phyloP scores from a whole-genome alignment of 1,140 invertebrate species.

The Wiebesia pumilae region DNA sequence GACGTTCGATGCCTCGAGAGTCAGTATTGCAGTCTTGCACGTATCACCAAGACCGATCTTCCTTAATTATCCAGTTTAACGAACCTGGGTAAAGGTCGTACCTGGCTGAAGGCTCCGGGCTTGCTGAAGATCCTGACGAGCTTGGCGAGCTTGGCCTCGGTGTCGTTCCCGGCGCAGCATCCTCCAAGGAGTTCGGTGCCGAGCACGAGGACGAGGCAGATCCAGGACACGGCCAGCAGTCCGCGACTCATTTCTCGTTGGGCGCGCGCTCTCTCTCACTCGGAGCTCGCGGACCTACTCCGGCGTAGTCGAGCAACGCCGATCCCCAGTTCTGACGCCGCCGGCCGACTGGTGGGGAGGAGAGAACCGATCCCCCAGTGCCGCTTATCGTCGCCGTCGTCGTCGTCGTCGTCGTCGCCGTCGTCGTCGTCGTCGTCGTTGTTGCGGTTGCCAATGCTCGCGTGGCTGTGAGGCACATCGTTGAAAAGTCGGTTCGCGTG shows the following conservation, averaged over 20 bases:
- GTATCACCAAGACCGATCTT: no score
- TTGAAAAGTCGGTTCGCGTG: not conserved
- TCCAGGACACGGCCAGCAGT: not conserved
- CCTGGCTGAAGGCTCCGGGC: conserved; percentile 72
- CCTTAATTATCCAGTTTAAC: no score
- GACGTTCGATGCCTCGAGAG: no score
- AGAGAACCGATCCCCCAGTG: not conserved
- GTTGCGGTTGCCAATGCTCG: no score
- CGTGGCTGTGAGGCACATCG: not conserved
- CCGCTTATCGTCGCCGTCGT: not conserved
- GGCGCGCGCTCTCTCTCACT: not conserved
- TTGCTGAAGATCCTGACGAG: conserved; percentile 72
- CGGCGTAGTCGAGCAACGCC: not conserved
- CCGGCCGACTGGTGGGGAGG: not conserved
- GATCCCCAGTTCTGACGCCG: not conserved
- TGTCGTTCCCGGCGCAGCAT: conserved; percentile 27
- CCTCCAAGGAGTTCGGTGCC: not conserved
- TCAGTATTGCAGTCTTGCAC: no score
- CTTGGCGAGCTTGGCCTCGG: conserved; percentile 68
- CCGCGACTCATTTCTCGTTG: not conserved
- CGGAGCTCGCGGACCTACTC: not conserved
- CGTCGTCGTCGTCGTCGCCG: not conserved
- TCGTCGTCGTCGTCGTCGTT: not conserved
- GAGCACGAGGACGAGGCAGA: not conserved
- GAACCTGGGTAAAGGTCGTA: conserved; percentile 47